These are phyloP conservation scores for Botia kubotai DNA, from an alignment of 2,797 vertebrate genomes.

Conservation along the genomic window DNA sequence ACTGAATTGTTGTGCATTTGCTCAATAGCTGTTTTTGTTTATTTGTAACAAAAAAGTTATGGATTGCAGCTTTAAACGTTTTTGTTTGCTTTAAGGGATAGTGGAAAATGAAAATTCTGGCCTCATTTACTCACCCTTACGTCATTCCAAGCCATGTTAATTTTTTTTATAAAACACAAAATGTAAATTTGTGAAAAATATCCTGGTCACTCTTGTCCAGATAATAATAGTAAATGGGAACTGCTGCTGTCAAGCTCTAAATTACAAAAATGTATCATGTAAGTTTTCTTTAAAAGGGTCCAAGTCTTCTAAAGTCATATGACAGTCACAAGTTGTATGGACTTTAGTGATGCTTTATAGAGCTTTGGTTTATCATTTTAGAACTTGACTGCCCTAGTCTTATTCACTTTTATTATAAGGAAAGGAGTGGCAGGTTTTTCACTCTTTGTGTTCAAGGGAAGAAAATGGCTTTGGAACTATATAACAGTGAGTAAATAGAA, in stretches of 20 bases:
- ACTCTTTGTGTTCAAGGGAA: not conserved
- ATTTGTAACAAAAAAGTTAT: too few relatives aligned
- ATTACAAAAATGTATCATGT: not conserved
- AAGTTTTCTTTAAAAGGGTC: not conserved
- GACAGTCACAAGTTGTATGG: not conserved
- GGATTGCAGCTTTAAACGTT: not conserved
- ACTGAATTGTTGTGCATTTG: too few relatives aligned
- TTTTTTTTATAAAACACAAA: not conserved
- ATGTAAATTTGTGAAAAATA: not conserved
- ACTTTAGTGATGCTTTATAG: not conserved
- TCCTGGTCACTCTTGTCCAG: not conserved
- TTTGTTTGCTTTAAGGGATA: not conserved
- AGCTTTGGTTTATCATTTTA: not conserved
- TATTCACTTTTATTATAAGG: not conserved
- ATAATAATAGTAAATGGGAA: not conserved
- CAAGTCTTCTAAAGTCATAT: not conserved
- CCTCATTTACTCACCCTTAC: not conserved
- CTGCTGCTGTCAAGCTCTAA: not conserved
- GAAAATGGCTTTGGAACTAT: not conserved
- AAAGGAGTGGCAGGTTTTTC: not conserved
- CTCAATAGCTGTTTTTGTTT: too few relatives aligned
- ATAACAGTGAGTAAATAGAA: not conserved
- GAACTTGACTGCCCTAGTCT: not conserved
- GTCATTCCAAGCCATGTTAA: not conserved
- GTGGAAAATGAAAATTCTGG: not conserved